Evolutionary conservation across 2,797 vertebrate species (phyloP).

Genomic region (Sardinella longiceps): DNA sequence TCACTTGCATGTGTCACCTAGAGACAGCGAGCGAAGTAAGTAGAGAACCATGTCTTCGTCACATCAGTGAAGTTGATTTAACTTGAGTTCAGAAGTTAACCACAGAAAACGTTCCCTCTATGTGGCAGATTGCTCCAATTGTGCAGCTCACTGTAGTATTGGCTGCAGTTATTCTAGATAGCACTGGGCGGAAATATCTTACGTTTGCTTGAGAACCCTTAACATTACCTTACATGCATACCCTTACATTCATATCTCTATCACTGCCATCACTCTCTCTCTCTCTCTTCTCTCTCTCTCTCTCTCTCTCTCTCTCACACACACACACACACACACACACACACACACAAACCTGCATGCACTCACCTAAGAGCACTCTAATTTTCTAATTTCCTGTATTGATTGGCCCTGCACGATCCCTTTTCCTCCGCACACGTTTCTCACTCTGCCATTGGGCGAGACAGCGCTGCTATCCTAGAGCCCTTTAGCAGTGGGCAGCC

Average conservation of each 20-base stretch:
- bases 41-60: constrained; percentile 15
- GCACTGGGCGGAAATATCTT: neutral
- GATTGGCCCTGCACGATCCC: neutral
- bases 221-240: too few relatives aligned
- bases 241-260: too few relatives aligned
- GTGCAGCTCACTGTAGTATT: neutral
- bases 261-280: neutral
- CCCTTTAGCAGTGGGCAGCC: neutral
- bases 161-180: neutral
- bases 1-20: constrained; percentile 21
- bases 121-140: neutral
- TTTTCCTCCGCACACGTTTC: neutral
- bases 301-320: neutral
- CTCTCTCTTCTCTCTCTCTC: too few relatives aligned
- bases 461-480: neutral
- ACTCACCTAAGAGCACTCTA: neutral
- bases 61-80: constrained; percentile 16
- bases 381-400: neutral
- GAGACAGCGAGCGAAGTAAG: neutral
- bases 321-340: neutral
- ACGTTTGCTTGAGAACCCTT: too few relatives aligned
- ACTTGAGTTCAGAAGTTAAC: constrained; percentile 9
- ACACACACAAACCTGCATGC: neutral
- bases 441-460: neutral
- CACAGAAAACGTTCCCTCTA: neutral